Evolutionary conservation across 2,113 vertebrate genomes (phyloP).

Genomic region (Brachyhypopomus gauderio): DNA sequence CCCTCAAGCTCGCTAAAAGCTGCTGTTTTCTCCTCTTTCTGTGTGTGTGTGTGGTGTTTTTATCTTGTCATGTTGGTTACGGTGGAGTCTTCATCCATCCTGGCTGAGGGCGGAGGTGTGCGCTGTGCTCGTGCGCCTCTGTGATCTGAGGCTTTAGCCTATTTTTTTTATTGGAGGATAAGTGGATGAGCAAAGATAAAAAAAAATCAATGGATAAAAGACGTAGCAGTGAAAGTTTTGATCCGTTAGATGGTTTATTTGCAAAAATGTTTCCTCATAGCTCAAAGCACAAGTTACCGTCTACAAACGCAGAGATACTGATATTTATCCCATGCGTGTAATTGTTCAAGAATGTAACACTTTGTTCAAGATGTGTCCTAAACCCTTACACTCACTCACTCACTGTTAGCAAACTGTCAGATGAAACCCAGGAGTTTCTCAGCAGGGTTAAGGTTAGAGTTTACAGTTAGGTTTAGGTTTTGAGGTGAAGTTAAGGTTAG

Average conservation of each 20-base stretch:
- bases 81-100: conserved; percentile 14
- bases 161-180: not conserved
- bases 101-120: not conserved
- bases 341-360: not conserved
- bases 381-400: no score
- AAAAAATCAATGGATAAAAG: not conserved
- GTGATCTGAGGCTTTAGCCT: not conserved
- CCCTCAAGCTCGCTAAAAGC: conserved; percentile 14
- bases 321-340: not conserved
- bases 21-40: conserved; percentile 50
- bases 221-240: conserved; percentile 11
- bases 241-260: conserved; percentile 13
- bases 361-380: not conserved
- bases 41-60: conserved; percentile 42
- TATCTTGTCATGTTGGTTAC: conserved; percentile 50
- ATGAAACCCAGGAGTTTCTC: no score
- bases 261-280: no score
- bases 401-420: no score
- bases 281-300: no score
- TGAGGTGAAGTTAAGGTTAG: no score
- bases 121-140: conserved; percentile 8
- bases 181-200: not conserved
- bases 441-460: no score
- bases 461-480: no score
- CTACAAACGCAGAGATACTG: not conserved